Evolutionary conservation across 2,113 vertebrate genomes (phyloP), one percentile per base, ranked within the genome.

Genomic region (Leiothrix lutea): DNA sequence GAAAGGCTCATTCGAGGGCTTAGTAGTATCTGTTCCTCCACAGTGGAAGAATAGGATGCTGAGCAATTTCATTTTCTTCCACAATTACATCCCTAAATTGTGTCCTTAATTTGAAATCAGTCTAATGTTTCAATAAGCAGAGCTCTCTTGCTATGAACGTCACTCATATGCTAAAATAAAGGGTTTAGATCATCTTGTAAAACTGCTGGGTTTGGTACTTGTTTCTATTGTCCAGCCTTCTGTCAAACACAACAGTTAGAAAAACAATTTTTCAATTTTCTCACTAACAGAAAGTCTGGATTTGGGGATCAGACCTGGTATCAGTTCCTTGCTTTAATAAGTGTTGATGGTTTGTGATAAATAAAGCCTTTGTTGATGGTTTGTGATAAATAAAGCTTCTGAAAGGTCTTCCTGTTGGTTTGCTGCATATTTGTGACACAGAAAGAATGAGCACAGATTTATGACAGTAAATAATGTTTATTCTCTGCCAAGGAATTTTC

Each of bases 21-120:
- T 2, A 0, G 19, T 65, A 62, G 9, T 51, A 13, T 29, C 11
- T 74, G 0, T 74, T 85, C 31, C 31, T 78, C n/a, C 25, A 14
- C 61, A 33, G 19, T 53, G 29, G n/a, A 93, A 87, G 40, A 87
- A 40, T 2, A 72, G 31, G 13, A 67, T 78, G 44, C 73, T 72
- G 61, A 60, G 28, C 5, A 15, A 35, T 38, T 88, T 40, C 2
- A 19, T 87, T 87, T 89, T 67, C 61, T 92, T 91, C 14, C 14
- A 28, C n/a, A 60, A 1, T 71, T 29, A 50, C 1, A 0, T 89
- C 26, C 47, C 38, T 70, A 45, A 57, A 31, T 58, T 1, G 36
- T 51, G 40, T 84, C 54, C 17, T 40, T 61, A 42, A 1, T 87
- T 94, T 79, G 31, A 60, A 79, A 65, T 91, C 14, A 28, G 8